These are phyloP conservation scores for Bovichtus diacanthus DNA, from an alignment of 2,797 vertebrate genomes.

Conservation along the genomic window DNA sequence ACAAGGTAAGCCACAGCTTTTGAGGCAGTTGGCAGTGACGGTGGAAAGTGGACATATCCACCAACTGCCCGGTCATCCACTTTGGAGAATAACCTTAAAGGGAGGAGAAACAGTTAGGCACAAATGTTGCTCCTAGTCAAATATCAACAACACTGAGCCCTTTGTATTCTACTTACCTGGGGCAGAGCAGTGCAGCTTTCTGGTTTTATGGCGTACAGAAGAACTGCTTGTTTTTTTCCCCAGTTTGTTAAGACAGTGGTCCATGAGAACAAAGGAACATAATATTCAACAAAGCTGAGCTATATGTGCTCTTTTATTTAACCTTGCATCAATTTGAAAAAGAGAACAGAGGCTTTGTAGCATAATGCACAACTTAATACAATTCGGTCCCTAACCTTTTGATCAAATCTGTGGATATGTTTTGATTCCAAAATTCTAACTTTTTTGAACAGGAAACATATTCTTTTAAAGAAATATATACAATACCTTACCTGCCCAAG, in stretches of 20 bases:
- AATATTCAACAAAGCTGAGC: slow-evolving; percentile 29
- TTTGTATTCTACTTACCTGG: slow-evolving; percentile 64
- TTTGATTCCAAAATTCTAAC: neutral
- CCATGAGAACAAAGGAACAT: slow-evolving; percentile 22
- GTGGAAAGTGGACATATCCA: slow-evolving; percentile 42
- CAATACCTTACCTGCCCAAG: neutral
- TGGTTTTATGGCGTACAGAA: slow-evolving; percentile 30
- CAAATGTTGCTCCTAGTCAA: slow-evolving; percentile 33
- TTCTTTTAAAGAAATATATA: slow-evolving; percentile 9
- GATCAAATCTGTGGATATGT: neutral
- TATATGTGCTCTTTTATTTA: slow-evolving; percentile 17
- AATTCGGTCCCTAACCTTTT: neutral
- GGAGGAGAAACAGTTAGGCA: slow-evolving; percentile 29
- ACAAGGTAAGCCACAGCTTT: slow-evolving; percentile 58
- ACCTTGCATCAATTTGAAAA: slow-evolving; percentile 43
- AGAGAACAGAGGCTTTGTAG: slow-evolving; percentile 18
- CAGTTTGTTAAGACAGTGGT: slow-evolving; percentile 30
- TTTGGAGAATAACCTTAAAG: slow-evolving; percentile 31
- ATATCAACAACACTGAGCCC: slow-evolving; percentile 58
- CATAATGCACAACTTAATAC: slow-evolving; percentile 25
- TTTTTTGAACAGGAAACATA: neutral
- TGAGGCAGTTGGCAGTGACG: slow-evolving; percentile 7
- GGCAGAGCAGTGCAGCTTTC: slow-evolving; percentile 25
- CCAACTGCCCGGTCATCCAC: slow-evolving; percentile 57
- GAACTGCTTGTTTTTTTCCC: slow-evolving; percentile 29